These are phyloP conservation scores for Leptoclinus maculatus DNA, from an alignment of 2,797 vertebrate genomes.

Conservation along the genomic window DNA sequence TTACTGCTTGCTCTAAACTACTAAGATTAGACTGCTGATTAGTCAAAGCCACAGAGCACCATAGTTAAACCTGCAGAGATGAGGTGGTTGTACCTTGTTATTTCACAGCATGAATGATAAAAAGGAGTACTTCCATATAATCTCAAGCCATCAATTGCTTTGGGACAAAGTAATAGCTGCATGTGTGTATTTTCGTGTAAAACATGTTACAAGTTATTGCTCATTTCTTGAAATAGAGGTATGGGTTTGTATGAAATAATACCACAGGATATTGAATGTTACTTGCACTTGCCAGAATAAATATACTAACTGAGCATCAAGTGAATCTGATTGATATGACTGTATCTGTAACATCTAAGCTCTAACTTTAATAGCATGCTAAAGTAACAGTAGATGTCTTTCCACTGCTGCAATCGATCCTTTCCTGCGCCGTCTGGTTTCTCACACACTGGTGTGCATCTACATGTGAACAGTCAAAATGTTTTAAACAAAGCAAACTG, in stretches of 20 bases:
- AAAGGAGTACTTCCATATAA: slow-evolving; percentile 11
- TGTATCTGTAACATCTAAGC: slow-evolving; percentile 26
- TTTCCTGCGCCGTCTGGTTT: not conserved
- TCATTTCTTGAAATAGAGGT: slow-evolving; percentile 47
- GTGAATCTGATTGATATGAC: slow-evolving; percentile 9
- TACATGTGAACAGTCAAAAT: slow-evolving; percentile 12
- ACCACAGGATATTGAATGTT: slow-evolving; percentile 39
- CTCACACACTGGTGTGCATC: not conserved
- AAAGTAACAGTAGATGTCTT: slow-evolving; percentile 10
- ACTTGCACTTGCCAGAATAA: slow-evolving; percentile 43
- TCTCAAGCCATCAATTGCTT: slow-evolving; percentile 31
- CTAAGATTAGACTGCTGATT: slow-evolving; percentile 31
- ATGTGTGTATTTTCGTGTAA: slow-evolving; percentile 38
- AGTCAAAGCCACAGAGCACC: slow-evolving; percentile 43
- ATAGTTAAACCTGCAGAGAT: slow-evolving; percentile 52
- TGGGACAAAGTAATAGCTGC: slow-evolving; percentile 43
- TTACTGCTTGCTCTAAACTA: slow-evolving; percentile 18
- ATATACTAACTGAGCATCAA: slow-evolving; percentile 40
- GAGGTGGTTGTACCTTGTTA: slow-evolving; percentile 50
- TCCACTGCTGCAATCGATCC: not conserved
- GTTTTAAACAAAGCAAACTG: not conserved
- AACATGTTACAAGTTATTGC: slow-evolving; percentile 29
- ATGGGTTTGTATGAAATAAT: slow-evolving; percentile 49
- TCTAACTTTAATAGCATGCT: slow-evolving; percentile 16
- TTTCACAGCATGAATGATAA: slow-evolving; percentile 75